Base-by-base conservation (phyloP, 2,113 vertebrate species). In the Rutilus rutilus region DNA sequence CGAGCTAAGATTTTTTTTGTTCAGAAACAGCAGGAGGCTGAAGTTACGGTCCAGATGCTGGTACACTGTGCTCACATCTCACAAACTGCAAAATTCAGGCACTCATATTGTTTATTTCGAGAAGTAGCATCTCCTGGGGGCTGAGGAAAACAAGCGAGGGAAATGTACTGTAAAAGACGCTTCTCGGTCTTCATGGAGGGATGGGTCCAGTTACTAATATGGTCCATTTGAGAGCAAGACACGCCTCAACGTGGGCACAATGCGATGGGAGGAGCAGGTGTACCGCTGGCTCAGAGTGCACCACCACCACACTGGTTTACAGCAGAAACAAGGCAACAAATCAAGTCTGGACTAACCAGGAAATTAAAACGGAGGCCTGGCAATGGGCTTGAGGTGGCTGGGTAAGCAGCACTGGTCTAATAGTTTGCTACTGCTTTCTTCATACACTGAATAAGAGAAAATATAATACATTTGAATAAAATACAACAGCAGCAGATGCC, bases 381-480 rank as follows among this genome's bases (percentile, higher is more conserved):
- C 10, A 30, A 57, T 42, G 84, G 39, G 54, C 57, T 74, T 23
- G 39, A 83, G 42, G 78, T 74, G 36, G 65, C 73, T 85, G 77
- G 69, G 79, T 81, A 88, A 96, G 95, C 93, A 96, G 95, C 94
- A 94, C 95, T 94, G 93, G 93, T 94, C 93, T 93, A 90, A 90
- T 89, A 73, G 33, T 91, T 92, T 78, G 47, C 67, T 75, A 87
- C 92, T 91, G 92, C 93, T 93, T 91, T 91, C 91, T 91, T 91
- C 94, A 95, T 47, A 74, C n/a, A 73, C 95, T 93, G 93, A 96
- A 65, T 84, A 74, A 83, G 76, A 75, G 39, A 71, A 88, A 88
- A 84, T 81, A 83, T 82, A 75, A 86, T 74, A 78, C 73, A 86
- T 76, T 86, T 39, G 76, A 42, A 85, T 82, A 87, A 90, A 89